Percentiles rank a stretch among this genome's conserved stretches.
These are phyloP conservation scores for Nymphalis io DNA, from an alignment of 1,140 invertebrate species.

Conservation along the genomic window DNA sequence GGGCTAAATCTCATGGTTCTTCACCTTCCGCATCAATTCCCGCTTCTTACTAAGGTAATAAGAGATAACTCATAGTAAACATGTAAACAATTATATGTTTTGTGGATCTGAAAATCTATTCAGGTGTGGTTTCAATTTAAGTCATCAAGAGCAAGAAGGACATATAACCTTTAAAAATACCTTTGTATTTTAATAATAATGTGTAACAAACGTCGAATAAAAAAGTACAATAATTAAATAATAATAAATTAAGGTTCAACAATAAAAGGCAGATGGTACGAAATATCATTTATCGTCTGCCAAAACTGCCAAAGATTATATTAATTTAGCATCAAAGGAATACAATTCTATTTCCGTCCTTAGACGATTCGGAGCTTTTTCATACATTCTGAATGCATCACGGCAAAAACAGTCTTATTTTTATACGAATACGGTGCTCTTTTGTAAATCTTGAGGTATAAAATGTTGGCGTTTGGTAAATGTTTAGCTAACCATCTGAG, in stretches of 20 bases:
- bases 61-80: too few relatives aligned
- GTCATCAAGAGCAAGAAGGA: too few relatives aligned
- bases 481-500: constrained; percentile 6
- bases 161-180: too few relatives aligned
- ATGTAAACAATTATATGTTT: too few relatives aligned
- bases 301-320: constrained; percentile 27
- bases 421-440: background rate
- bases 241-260: constrained; percentile 1
- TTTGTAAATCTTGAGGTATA: background rate
- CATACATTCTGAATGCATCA: background rate
- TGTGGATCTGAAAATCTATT: too few relatives aligned
- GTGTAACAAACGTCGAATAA: too few relatives aligned
- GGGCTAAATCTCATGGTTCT: too few relatives aligned
- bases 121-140: too few relatives aligned
- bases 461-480: constrained; percentile 3
- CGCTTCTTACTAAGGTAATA: too few relatives aligned
- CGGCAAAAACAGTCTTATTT: background rate
- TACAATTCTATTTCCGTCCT: constrained; percentile 40
- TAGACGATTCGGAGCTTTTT: constrained; percentile 13
- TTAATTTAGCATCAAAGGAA: constrained; percentile 37
- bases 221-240: background rate
- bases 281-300: constrained; percentile 19
- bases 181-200: too few relatives aligned
- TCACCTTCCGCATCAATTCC: too few relatives aligned
- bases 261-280: constrained; percentile 10